These are phyloP conservation scores for Saccostrea echinata DNA, from an alignment of 1,140 invertebrate species.

Conservation along the genomic window DNA sequence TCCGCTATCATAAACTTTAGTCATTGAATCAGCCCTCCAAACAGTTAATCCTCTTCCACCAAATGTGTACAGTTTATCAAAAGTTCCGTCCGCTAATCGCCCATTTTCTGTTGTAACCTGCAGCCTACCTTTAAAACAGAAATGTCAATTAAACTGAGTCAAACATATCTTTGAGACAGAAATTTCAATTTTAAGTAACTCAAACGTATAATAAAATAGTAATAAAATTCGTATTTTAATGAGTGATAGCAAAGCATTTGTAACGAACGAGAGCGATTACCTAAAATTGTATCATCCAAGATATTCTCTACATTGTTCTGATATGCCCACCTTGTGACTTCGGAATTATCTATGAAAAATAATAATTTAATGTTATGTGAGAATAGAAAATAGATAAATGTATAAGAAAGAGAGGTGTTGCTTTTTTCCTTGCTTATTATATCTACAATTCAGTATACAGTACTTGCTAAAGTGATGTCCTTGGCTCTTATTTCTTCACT, in stretches of 20 bases:
- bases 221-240: no score
- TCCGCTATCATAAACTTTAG: conserved; percentile 51
- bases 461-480: conserved; percentile 47
- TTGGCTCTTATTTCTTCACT: conserved; percentile 51
- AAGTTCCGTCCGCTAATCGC: conserved; percentile 2
- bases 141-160: no score
- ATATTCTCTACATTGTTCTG: neutral
- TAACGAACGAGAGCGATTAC: neutral
- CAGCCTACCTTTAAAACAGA: conserved; percentile 41
- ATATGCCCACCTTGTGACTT: neutral
- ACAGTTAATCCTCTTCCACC: conserved; percentile 55
- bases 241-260: no score
- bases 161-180: no score
- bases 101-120: conserved; percentile 45
- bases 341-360: neutral
- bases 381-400: neutral
- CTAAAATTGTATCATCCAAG: neutral
- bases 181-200: no score
- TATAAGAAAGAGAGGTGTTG: neutral
- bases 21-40: conserved; percentile 47
- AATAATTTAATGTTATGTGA: neutral
- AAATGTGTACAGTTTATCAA: conserved; percentile 47
- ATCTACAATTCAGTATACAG: neutral
- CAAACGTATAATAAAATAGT: no score
- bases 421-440: neutral